phyloP scores from a whole-genome alignment of 2,113 vertebrate genomes.

The Struthidea cinerea region DNA sequence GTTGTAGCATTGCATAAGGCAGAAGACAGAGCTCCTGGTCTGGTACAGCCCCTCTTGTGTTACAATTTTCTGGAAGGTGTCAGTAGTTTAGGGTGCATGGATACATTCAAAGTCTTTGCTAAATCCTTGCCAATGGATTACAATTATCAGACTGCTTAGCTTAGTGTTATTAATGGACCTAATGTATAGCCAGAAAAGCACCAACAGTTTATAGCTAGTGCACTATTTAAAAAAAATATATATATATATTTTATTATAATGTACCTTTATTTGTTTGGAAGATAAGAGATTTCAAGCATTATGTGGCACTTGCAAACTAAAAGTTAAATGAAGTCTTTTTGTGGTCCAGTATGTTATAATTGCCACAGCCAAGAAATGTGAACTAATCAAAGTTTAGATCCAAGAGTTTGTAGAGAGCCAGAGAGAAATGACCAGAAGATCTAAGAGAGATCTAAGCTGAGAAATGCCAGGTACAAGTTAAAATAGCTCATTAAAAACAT shows the following conservation, averaged over 20 bases:
- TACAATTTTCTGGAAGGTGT: not conserved
- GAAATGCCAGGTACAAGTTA: constrained; percentile 27
- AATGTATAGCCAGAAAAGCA: not conserved
- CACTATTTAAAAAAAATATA: too few relatives aligned
- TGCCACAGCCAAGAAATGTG: not conserved
- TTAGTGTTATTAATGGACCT: not conserved
- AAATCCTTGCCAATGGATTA: not conserved
- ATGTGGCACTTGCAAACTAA: not conserved
- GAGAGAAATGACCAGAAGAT: constrained; percentile 14
- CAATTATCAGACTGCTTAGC: not conserved
- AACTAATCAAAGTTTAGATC: constrained; percentile 1
- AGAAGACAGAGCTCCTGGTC: not conserved
- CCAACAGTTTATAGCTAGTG: not conserved
- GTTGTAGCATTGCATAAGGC: not conserved
- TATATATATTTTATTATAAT: not conserved
- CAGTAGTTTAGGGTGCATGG: not conserved
- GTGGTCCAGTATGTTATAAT: not conserved
- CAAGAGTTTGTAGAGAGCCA: not conserved
- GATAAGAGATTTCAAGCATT: not conserved
- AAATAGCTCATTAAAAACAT: constrained; percentile 48
- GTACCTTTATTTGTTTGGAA: not conserved
- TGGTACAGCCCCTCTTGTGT: not conserved
- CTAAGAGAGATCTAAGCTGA: not conserved
- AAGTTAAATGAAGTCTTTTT: not conserved
- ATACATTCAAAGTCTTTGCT: not conserved